These are phyloP conservation scores for Abscondita cerata DNA, from an alignment of 2,888 invertebrate species.

Conservation along the genomic window DNA sequence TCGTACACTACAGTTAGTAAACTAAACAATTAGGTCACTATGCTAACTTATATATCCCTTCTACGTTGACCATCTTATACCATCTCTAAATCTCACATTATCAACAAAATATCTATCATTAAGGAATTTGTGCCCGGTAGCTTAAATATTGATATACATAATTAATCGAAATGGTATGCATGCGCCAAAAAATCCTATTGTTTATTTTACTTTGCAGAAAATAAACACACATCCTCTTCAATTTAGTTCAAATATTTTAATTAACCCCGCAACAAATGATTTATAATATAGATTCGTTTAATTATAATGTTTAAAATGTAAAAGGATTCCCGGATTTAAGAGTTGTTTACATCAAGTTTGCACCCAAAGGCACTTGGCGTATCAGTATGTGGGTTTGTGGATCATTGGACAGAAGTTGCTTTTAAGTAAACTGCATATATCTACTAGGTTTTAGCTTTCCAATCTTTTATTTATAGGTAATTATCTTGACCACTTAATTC, in stretches of 20 bases:
- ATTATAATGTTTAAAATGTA: conserved; percentile 6
- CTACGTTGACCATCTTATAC: conserved; percentile 52
- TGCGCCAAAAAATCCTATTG: conserved; percentile 3
- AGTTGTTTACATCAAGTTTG: conserved; percentile 17
- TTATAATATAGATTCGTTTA: neutral
- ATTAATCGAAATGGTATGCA: conserved; percentile 15
- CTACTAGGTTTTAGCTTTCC: conserved; percentile 37
- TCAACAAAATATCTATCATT: conserved; percentile 35
- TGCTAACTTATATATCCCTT: conserved; percentile 67
- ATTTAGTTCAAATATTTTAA: neutral
- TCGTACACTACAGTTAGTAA: conserved; percentile 45
- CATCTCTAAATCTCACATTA: conserved; percentile 34
- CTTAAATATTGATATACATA: conserved; percentile 21
- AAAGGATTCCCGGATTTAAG: conserved; percentile 14
- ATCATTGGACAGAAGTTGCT: conserved; percentile 36
- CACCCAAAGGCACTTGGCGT: conserved; percentile 16
- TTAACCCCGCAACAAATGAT: neutral
- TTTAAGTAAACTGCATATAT: conserved; percentile 38
- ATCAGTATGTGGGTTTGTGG: conserved; percentile 39
- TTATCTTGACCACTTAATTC: conserved; percentile 14
- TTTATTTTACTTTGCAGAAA: neutral
- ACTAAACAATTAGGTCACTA: conserved; percentile 59
- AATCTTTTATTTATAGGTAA: conserved; percentile 28
- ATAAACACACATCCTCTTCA: too few relatives aligned
- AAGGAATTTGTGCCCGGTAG: conserved; percentile 30